Percentiles rank a stretch among this genome's conserved stretches.
Evolutionary conservation across 2,113 vertebrate genomes (phyloP).

Genomic region (Tenebrosternarchus preto): DNA sequence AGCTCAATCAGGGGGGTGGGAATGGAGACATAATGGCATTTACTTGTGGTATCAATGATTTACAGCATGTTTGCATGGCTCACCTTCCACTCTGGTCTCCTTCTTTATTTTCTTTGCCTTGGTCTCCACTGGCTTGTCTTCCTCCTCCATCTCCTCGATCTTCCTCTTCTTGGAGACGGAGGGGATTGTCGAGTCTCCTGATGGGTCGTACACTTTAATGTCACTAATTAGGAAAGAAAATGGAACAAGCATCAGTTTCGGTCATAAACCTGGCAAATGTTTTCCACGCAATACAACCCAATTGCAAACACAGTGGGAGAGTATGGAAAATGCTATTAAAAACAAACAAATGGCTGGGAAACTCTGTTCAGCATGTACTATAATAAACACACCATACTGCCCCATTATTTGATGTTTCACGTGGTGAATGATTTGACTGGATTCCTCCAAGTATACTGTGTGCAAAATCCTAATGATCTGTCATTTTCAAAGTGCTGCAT

Average conservation of each 20-base stretch:
- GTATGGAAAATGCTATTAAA: too few species aligned
- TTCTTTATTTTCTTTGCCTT: conserved; percentile 86
- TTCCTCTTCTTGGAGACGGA: conserved; percentile 89
- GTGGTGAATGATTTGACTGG: too few species aligned
- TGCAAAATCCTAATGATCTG: too few species aligned
- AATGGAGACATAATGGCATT: neutral
- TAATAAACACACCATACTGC: too few species aligned
- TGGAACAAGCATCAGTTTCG: neutral
- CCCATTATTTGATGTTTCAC: too few species aligned
- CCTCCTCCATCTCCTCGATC: conserved; percentile 81
- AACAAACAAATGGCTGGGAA: too few species aligned
- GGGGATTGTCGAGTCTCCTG: conserved; percentile 89
- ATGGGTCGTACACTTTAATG: conserved; percentile 88
- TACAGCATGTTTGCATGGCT: too few species aligned
- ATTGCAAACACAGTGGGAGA: neutral
- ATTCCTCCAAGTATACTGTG: too few species aligned
- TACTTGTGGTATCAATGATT: neutral
- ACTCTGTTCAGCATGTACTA: too few species aligned
- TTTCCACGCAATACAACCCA: neutral
- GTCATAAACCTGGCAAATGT: neutral
- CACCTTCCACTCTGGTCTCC: conserved; percentile 66
- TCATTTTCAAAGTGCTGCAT: too few species aligned
- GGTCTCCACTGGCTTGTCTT: conserved; percentile 62
- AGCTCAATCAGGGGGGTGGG: neutral
- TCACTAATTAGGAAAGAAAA: conserved; percentile 73